Evolutionary conservation across 64 coral and sea anemone genomes (phyloP).

Genomic region (Montipora foliosa): DNA sequence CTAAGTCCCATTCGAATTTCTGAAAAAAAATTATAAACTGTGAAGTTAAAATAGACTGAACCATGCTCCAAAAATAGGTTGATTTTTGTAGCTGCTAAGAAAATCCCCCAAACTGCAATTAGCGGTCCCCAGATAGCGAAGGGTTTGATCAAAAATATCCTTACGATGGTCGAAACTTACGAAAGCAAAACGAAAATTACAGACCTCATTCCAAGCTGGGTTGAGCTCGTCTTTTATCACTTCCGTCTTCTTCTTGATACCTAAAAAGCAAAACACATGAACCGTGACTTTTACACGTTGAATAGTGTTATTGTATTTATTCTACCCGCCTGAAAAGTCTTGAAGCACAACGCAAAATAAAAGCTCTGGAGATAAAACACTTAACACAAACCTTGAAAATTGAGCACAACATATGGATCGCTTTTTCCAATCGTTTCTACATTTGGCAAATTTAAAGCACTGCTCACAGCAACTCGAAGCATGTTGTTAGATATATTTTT

Average conservation of each 20-base stretch:
- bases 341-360: not conserved
- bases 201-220: constrained; percentile 95
- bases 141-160: not conserved
- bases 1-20: constrained; percentile 99
- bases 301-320: not conserved
- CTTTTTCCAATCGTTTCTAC: constrained; percentile 97
- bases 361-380: not conserved
- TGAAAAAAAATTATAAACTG: constrained; percentile 36
- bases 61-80: not conserved
- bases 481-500: constrained; percentile 34
- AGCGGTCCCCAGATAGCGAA: not conserved
- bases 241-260: constrained; percentile 98
- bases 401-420: constrained; percentile 89
- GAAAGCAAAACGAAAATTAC: not conserved
- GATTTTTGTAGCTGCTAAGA: not conserved
- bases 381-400: constrained; percentile 89
- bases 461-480: constrained; percentile 88
- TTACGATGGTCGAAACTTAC: not conserved
- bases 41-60: not conserved
- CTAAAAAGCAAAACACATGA: constrained; percentile 51
- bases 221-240: constrained; percentile 98
- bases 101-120: constrained; percentile 58
- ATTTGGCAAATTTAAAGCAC: constrained; percentile 91
- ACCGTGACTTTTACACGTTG: not conserved
- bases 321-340: not conserved